Evolutionary conservation across 2,113 vertebrate genomes (phyloP).

Genomic region (Pterocles gutturalis): DNA sequence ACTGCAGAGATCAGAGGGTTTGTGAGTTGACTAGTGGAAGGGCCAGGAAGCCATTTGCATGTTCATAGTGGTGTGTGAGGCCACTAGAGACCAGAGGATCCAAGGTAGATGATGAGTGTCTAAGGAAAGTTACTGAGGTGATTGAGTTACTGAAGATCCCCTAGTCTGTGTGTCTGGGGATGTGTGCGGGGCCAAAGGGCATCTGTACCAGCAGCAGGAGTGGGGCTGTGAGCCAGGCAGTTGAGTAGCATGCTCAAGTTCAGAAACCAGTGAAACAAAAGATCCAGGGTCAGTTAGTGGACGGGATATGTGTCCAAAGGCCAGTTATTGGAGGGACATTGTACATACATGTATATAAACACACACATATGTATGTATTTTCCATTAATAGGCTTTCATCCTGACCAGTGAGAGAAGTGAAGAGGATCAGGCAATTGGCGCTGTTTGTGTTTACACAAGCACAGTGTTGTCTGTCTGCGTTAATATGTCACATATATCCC

Average conservation of each 20-base stretch:
- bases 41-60: neutral
- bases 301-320: neutral
- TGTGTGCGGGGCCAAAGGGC: neutral
- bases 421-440: neutral
- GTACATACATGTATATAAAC: neutral
- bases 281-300: neutral
- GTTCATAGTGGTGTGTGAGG: neutral
- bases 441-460: neutral
- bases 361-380: neutral
- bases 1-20: neutral
- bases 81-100: neutral
- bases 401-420: neutral
- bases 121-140: neutral
- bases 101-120: neutral
- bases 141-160: neutral
- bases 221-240: neutral
- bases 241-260: neutral
- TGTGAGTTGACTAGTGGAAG: neutral
- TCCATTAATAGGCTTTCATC: neutral
- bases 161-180: neutral
- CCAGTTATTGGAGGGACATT: neutral
- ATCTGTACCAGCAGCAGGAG: neutral
- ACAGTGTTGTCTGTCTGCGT: neutral
- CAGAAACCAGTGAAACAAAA: neutral
- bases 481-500: neutral